Percentiles rank a stretch among this genome's conserved stretches.
phyloP scores from a whole-genome alignment of 1,140 invertebrate genomes.

The Drosophila ohnishii region DNA sequence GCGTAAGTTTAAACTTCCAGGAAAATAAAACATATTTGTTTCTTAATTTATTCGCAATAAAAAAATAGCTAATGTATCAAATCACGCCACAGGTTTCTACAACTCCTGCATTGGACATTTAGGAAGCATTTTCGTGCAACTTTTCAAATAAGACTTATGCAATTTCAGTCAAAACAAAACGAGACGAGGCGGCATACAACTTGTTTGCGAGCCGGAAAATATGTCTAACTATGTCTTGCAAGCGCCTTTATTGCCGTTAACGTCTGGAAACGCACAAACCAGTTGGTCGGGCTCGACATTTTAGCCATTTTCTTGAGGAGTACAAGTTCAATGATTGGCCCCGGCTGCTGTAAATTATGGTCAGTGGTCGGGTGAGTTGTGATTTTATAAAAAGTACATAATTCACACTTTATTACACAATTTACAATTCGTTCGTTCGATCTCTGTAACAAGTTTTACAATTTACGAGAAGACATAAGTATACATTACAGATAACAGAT shows the following conservation, averaged over 20 bases:
- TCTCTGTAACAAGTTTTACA: constrained; percentile 65
- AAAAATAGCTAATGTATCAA: constrained; percentile 25
- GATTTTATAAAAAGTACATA: constrained; percentile 82
- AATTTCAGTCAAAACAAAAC: constrained; percentile 57
- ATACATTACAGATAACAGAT: constrained; percentile 45
- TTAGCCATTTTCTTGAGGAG: constrained; percentile 52
- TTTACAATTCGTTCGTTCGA: constrained; percentile 63
- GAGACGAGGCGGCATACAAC: constrained; percentile 45
- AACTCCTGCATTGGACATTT: constrained; percentile 41
- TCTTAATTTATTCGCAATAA: constrained; percentile 6
- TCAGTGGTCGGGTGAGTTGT: constrained; percentile 41
- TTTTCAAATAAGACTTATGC: constrained; percentile 52
- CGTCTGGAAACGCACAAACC: constrained; percentile 58
- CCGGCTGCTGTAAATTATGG: constrained; percentile 31
- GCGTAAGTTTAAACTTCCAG: background rate
- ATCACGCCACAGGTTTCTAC: constrained; percentile 22
- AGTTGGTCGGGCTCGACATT: constrained; percentile 55
- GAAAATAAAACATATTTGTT: background rate
- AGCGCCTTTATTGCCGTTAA: constrained; percentile 43
- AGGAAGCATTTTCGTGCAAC: constrained; percentile 58
- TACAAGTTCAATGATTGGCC: constrained; percentile 75
- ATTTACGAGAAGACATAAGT: constrained; percentile 48
- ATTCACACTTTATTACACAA: constrained; percentile 79
- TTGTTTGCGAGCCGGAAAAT: constrained; percentile 69
- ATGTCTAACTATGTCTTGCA: constrained; percentile 49